These are phyloP conservation scores for Hydroisotoma schaefferi DNA, from an alignment of 2,888 invertebrate genomes.

Conservation along the genomic window DNA sequence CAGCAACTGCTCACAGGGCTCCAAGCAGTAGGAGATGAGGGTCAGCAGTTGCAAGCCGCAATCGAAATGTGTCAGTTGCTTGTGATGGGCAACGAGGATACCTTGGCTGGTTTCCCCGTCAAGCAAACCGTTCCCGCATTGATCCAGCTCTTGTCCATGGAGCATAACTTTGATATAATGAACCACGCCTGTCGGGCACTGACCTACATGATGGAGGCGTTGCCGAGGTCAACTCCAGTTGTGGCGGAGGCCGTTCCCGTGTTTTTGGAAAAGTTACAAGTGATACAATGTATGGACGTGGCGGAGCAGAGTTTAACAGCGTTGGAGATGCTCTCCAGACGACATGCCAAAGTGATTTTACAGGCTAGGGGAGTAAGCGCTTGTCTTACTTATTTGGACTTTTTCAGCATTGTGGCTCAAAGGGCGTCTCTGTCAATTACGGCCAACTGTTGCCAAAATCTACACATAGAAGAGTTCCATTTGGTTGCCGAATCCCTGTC, in stretches of 20 bases:
- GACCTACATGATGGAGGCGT: conserved; percentile 98
- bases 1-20: conserved; percentile 87
- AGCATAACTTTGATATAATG: conserved; percentile 99
- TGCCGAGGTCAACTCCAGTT: conserved; percentile 92
- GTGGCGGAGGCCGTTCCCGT: conserved; percentile 97
- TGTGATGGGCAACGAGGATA: conserved; percentile 99
- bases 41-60: conserved; percentile 91
- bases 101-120: conserved; percentile 95
- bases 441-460: conserved; percentile 94
- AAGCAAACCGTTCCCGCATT: conserved; percentile 96
- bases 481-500: conserved; percentile 84
- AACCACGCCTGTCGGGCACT: conserved; percentile 97
- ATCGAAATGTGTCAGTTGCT: conserved; percentile 98
- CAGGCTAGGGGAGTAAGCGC: conserved; percentile 93
- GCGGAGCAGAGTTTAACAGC: conserved; percentile 98
- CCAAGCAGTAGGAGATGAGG: conserved; percentile 90
- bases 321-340: conserved; percentile 89
- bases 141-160: conserved; percentile 86
- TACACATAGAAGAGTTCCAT: conserved; percentile 90
- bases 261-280: conserved; percentile 93
- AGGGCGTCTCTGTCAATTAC: conserved; percentile 93
- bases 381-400: conserved; percentile 93
- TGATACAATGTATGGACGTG: conserved; percentile 99
- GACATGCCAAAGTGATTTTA: conserved; percentile 94
- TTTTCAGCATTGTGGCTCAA: conserved; percentile 98